Evolutionary conservation across 2,797 vertebrate species (phyloP).

Genomic region (Zalophus californianus): DNA sequence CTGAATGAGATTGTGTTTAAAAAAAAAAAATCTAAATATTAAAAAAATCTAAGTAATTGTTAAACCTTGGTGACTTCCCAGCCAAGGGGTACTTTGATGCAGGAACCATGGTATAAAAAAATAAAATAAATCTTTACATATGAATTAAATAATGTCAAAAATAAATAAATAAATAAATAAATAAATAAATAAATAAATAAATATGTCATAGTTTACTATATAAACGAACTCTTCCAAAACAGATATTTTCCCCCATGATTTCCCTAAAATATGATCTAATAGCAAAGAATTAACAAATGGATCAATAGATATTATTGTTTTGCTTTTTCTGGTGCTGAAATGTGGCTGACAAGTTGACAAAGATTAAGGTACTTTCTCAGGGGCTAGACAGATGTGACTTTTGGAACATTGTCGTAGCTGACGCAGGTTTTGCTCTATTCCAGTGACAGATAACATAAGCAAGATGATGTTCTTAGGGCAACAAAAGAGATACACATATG

Average conservation of each 20-base stretch:
- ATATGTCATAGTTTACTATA: neutral
- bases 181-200: neutral
- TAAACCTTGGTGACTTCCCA: slow-evolving; percentile 9
- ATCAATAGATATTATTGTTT: neutral
- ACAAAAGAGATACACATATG: neutral
- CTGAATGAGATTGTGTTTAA: neutral
- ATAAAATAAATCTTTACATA: neutral
- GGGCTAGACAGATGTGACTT: neutral
- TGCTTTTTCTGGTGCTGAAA: neutral
- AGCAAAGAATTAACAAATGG: neutral
- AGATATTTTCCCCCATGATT: neutral
- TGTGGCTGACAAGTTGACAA: neutral
- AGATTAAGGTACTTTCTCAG: neutral
- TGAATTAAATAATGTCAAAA: neutral
- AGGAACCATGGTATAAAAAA: neutral
- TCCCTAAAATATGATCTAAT: neutral
- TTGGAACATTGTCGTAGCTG: neutral
- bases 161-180: neutral
- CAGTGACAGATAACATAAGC: neutral
- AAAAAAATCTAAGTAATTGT: neutral
- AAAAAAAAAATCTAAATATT: neutral
- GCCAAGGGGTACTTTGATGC: neutral
- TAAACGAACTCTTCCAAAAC: neutral
- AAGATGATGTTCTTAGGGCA: neutral
- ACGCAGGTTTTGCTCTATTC: neutral